Base-by-base conservation (phyloP, 2,113 vertebrate species). In the Epinephelus lanceolatus region DNA sequence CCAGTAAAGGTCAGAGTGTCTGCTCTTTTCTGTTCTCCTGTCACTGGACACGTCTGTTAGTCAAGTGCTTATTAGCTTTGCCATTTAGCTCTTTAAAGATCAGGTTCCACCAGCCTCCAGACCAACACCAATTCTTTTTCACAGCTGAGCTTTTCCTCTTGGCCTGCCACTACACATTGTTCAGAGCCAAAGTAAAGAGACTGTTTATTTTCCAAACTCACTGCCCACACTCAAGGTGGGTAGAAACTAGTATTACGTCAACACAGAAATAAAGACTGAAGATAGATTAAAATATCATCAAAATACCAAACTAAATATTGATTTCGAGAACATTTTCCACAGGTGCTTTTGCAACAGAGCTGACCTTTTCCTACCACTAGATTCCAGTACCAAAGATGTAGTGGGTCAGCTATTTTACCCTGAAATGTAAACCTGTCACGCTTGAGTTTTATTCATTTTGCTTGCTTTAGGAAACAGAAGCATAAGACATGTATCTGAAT, bases 51-150 rank as follows among this genome's bases (percentile, higher is more conserved):
- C 77, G 76, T 84, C 88, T 84, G 76, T 71, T 86, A 84, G 86
- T 86, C 76, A 56, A 84, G 80, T 55, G 78, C 72, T 86, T 78
- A 90, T 88, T 88, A 89, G 75, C 70, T 70, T 76, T 86, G 89
- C 83, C 87, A 79, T 92, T 89, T 84, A 74, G 86, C 78, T 71
- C 71, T 73, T 63, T 66, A 85, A 85, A 85, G 80, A 88, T 84
- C 74, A 62, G 74, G 18, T 59, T 66, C n/a, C 72, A 70, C n/a
- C 52, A 42, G 66, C 65, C 52, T 53, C 27, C 80, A 59, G 73
- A 61, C 21, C 49, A 49, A 5, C 79, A 49, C 79, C 10, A 59
- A 81, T 88, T 79, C 42, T 3, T 60, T 87, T 65, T 82, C 73
- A 11, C 66, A 18, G 49, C 8, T 15, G 21, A 2, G 19, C n/a